Conservation (phyloP, 2,888 invertebrate species). For the Marronus borbonicus region DNA sequence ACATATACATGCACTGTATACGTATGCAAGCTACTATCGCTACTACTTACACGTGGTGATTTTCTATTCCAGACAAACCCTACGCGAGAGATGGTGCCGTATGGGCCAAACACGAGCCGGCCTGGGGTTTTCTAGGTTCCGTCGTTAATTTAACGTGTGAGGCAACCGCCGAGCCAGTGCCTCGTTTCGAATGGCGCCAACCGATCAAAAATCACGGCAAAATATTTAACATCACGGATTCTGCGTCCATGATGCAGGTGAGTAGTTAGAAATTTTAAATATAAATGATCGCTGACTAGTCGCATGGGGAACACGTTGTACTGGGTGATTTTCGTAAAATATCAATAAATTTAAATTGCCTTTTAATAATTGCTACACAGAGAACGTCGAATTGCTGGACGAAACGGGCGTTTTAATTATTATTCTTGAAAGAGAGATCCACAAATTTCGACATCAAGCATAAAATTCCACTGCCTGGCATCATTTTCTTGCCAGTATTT, state of each 20-base stretch:
- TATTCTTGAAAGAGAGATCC: no score
- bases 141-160: constrained; percentile 79
- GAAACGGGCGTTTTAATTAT: background rate
- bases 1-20: background rate
- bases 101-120: constrained; percentile 64
- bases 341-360: background rate
- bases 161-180: constrained; percentile 80
- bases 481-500: no score
- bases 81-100: constrained; percentile 49
- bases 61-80: constrained; percentile 56
- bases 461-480: no score
- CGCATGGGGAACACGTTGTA: background rate
- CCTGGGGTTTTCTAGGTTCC: constrained; percentile 72
- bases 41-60: background rate
- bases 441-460: no score
- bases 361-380: background rate
- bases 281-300: background rate
- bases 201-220: constrained; percentile 53
- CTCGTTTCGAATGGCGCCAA: constrained; percentile 70
- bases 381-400: background rate
- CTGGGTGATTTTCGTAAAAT: background rate
- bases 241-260: constrained; percentile 62
- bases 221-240: constrained; percentile 56
- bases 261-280: constrained; percentile 36
- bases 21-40: background rate